Percentiles rank a stretch among this genome's conserved stretches.
Evolutionary conservation across 2,113 vertebrate genomes (phyloP).

Genomic region (Coryphaenoides rupestris): DNA sequence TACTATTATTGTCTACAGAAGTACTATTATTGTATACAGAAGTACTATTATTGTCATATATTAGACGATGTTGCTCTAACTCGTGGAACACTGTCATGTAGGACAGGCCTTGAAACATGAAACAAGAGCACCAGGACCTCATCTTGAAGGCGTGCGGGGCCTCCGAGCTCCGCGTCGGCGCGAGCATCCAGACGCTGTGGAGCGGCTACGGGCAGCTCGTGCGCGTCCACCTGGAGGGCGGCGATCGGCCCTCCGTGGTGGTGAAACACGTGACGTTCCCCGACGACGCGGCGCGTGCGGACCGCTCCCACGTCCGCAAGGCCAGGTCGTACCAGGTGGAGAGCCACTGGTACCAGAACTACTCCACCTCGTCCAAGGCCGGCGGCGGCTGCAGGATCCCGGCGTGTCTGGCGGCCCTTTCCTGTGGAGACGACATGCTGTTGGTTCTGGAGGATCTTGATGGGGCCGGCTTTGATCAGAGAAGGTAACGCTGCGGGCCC

Average conservation of each 20-base stretch:
- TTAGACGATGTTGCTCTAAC: too few relatives aligned
- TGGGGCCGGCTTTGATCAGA: slow-evolving; percentile 61
- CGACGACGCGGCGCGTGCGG: slow-evolving; percentile 44
- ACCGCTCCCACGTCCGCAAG: slow-evolving; percentile 69
- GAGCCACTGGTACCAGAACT: slow-evolving; percentile 74
- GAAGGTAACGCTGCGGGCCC: slow-evolving; percentile 46
- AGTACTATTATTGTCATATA: too few relatives aligned
- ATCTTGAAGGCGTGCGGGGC: slow-evolving; percentile 65
- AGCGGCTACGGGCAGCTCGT: slow-evolving; percentile 73
- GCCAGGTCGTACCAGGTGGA: slow-evolving; percentile 75
- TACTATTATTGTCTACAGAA: too few relatives aligned
- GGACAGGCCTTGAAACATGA: slow-evolving; percentile 48
- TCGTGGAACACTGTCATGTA: too few relatives aligned
- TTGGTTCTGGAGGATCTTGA: slow-evolving; percentile 76
- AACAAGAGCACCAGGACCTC: slow-evolving; percentile 61
- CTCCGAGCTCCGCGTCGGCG: slow-evolving; percentile 50
- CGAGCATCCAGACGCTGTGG: slow-evolving; percentile 71
- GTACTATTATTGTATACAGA: too few relatives aligned
- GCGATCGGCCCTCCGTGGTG: slow-evolving; percentile 63
- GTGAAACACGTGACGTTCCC: slow-evolving; percentile 75
- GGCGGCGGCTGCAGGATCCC: slow-evolving; percentile 57
- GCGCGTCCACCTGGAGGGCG: slow-evolving; percentile 65
- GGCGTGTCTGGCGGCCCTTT: slow-evolving; percentile 60
- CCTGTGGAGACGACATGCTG: slow-evolving; percentile 71
- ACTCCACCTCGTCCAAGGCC: slow-evolving; percentile 42